Base-by-base conservation (phyloP, 35 echinoderm and acorn worm genomes). In the Patiria miniata region DNA sequence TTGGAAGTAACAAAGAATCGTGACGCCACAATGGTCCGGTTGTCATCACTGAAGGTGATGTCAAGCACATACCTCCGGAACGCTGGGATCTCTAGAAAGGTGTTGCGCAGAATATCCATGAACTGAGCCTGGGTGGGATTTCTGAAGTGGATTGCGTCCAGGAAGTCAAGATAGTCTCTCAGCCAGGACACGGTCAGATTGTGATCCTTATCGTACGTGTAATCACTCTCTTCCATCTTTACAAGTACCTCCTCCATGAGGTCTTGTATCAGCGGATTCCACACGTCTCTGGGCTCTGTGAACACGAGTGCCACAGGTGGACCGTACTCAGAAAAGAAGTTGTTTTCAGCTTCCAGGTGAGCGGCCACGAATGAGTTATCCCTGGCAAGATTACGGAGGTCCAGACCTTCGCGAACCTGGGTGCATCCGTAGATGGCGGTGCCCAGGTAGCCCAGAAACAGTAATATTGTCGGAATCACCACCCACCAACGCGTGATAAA, bases 251-350 rank as follows among this genome's bases (percentile, higher is more conserved):
- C 51, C 52, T 93, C 79, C 40, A 97, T 83, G 57, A 39, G 21
- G 9, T 77, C 32, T 89, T 76, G 61, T 22, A 78, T 51, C 0
- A 26, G 50, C 3, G 32, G 17, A 54, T 97, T 60, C 78, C 83
- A 92, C 55, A 93, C 89, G 19, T 82, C 60, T 2, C 92, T 39
- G 83, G 77, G 37, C 57, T 91, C 87, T 9, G 83, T 83, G 39
- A 91, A 85, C n/a, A 97, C 81, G 8, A 97, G 78, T 33, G 81
- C 79, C 33, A 97, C 14, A 16, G 55, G 77, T 34, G 90, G 81
- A 34, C 94, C 85, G 47, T 87, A 95, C 7, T 29, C 1, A 15
- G 14, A 56, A 28, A 91, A 91, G 40, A 83, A 90, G 3, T 37
- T 23, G 17, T 22, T 52, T 32, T 93, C 44, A 3, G 21, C 37